Conservation (phyloP, 1,140 invertebrate species). For the Cardiocondyla obscurior region DNA sequence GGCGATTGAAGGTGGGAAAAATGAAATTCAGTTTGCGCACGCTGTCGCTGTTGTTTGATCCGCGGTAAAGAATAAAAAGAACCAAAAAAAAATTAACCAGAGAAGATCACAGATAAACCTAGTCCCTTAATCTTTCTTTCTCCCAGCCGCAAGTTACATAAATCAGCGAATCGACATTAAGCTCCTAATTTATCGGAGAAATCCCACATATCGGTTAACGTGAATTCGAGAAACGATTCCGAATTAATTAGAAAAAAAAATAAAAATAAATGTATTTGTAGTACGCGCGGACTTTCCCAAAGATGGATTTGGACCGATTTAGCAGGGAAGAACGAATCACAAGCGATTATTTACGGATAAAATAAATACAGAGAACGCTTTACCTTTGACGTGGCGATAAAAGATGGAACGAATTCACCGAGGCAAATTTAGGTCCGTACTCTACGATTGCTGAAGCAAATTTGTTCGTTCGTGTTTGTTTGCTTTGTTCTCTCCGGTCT, state of each 20-base stretch:
- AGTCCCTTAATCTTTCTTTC: not conserved
- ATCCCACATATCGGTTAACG: not conserved
- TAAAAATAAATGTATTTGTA: too few relatives aligned
- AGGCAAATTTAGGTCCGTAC: not conserved
- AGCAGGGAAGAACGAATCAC: not conserved
- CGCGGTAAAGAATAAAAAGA: constrained; percentile 5
- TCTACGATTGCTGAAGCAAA: not conserved
- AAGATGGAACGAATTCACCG: not conserved
- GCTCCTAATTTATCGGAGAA: constrained; percentile 9
- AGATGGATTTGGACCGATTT: not conserved
- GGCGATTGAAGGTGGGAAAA: constrained; percentile 2
- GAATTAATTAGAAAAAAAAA: not conserved
- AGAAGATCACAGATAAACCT: not conserved
- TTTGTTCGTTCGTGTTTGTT: not conserved
- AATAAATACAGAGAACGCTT: not conserved
- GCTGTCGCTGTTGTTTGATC: constrained; percentile 16
- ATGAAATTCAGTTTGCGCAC: constrained; percentile 48
- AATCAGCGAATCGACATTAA: constrained; percentile 32
- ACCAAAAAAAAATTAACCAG: constrained; percentile 22
- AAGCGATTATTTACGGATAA: not conserved
- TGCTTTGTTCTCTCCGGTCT: not conserved
- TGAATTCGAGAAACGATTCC: not conserved
- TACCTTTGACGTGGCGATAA: constrained; percentile 5
- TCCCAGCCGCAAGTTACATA: constrained; percentile 2
- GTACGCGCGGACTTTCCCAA: not conserved